Conservation (phyloP, 2,797 vertebrate species). For the Prionace glauca region DNA sequence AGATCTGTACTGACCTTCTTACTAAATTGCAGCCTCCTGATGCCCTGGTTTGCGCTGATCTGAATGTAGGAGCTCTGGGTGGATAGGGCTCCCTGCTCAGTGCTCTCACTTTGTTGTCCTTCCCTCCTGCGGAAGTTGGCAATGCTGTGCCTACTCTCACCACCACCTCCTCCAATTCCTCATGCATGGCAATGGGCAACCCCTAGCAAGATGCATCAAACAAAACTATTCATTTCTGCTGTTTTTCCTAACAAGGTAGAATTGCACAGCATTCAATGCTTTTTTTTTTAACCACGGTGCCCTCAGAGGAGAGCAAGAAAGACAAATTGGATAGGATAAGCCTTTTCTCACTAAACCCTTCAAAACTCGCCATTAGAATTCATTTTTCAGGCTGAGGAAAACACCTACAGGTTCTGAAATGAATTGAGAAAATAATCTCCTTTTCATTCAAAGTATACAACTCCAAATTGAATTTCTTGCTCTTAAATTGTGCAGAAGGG, state of each 20-base stretch:
- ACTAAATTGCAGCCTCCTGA: too few species aligned
- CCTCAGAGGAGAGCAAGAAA: background rate
- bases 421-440: background rate
- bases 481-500: background rate
- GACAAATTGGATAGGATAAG: background rate
- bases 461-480: background rate
- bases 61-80: too few species aligned
- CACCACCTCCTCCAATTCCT: background rate
- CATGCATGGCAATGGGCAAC: background rate
- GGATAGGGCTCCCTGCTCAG: too few species aligned
- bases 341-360: too few species aligned
- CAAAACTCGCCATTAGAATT: too few species aligned
- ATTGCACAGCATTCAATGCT: background rate
- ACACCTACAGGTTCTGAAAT: background rate
- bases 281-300: too few species aligned
- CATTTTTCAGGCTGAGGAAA: background rate
- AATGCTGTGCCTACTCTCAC: background rate
- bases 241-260: background rate
- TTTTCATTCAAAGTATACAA: too few species aligned
- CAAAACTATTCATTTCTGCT: background rate
- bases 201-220: background rate
- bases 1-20: background rate
- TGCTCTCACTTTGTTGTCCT: too few species aligned
- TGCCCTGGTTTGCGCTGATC: too few species aligned
- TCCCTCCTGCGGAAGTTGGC: background rate